A percentile compares a stretch with the other conserved stretches of the same genome.
These are phyloP conservation scores for Ellobium chinense DNA, from an alignment of 2,888 invertebrate genomes.

Conservation along the genomic window DNA sequence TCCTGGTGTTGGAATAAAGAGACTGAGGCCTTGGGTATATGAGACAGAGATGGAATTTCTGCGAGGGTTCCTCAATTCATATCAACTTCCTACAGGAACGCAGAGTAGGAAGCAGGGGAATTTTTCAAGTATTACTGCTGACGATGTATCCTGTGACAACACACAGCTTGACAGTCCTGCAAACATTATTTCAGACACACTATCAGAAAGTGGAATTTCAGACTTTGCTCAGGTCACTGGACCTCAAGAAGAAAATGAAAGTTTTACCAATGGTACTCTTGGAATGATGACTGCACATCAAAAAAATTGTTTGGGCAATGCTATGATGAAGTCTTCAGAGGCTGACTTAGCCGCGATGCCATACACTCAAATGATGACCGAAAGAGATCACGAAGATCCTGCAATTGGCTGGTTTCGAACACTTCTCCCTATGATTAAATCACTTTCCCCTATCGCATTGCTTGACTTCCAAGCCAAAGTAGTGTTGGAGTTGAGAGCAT, in stretches of 20 bases:
- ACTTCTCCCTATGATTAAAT: background rate
- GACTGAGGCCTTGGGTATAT: background rate
- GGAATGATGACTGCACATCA: no score
- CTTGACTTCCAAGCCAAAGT: background rate
- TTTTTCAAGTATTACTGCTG: background rate
- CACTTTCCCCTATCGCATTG: background rate
- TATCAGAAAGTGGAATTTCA: background rate
- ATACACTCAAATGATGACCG: background rate
- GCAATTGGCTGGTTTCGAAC: background rate
- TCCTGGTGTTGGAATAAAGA: background rate
- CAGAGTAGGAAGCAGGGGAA: background rate
- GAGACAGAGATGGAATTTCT: background rate
- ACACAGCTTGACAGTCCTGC: background rate
- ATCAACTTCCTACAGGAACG: background rate
- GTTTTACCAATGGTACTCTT: background rate
- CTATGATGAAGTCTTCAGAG: background rate
- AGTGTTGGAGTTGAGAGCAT: background rate
- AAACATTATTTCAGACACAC: background rate
- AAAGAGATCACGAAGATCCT: background rate
- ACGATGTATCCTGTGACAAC: background rate
- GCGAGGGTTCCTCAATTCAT: background rate
- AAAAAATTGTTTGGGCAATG: background rate
- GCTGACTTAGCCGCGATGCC: background rate
- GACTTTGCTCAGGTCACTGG: background rate
- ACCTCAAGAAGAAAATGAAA: background rate